Evolutionary conservation across 2,797 vertebrate species (phyloP).

Genomic region (Tadarida brasiliensis): DNA sequence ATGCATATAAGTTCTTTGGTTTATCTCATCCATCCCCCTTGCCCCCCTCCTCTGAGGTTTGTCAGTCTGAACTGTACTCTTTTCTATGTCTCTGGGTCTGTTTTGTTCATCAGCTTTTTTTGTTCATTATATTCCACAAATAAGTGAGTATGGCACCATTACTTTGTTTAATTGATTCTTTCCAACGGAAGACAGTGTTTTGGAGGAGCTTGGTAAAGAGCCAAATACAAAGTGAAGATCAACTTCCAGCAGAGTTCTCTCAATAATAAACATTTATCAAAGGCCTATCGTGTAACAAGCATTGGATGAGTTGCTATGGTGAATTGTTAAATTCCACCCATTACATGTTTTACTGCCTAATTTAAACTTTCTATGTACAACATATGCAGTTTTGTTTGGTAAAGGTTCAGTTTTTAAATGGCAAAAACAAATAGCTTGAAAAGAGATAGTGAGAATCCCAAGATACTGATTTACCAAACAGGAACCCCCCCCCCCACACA

Average conservation of each 20-base stretch:
- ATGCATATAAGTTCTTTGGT: neutral
- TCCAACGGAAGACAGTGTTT: neutral
- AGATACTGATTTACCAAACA: neutral
- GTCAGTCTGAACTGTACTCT: too few species aligned
- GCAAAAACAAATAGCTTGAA: conserved; percentile 15
- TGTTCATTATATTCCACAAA: too few species aligned
- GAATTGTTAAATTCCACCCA: neutral
- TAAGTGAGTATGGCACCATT: neutral
- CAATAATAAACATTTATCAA: neutral
- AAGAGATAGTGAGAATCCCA: neutral
- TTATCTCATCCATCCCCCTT: too few species aligned
- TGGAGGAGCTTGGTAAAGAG: neutral
- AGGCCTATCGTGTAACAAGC: neutral
- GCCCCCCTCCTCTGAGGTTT: too few species aligned
- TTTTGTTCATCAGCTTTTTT: too few species aligned
- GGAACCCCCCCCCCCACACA: neutral
- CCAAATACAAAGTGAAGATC: neutral
- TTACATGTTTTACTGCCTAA: neutral
- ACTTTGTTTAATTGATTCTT: conserved; percentile 16
- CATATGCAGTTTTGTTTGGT: neutral
- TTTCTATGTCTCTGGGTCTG: too few species aligned
- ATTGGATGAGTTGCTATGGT: neutral
- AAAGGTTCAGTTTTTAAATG: conserved; percentile 11
- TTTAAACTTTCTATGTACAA: neutral
- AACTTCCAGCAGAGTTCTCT: neutral